Percentiles rank a stretch among this genome's conserved stretches.
Conservation (phyloP, 1,140 invertebrate genomes). For the Chlorops oryzae region DNA sequence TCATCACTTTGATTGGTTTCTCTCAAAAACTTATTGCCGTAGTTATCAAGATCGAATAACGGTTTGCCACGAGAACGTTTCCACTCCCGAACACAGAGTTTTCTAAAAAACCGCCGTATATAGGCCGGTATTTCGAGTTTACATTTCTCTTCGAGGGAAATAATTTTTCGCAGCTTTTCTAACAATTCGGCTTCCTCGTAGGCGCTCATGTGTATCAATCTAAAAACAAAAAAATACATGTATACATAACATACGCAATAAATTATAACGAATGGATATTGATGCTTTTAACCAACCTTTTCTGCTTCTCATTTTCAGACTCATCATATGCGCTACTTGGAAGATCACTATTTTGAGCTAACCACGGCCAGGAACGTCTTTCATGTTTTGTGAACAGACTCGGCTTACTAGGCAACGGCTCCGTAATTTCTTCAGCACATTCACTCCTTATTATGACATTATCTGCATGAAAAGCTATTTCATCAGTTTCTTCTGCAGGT, state of each 20-base stretch:
- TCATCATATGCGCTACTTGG: constrained; percentile 14
- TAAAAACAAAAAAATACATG: constrained; percentile 20
- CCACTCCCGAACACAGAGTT: constrained; percentile 57
- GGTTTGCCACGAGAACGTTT: constrained; percentile 55
- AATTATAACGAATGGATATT: background rate
- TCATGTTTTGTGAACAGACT: constrained; percentile 34
- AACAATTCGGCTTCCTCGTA: constrained; percentile 56
- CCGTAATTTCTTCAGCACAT: background rate
- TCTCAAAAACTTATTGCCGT: too few relatives aligned
- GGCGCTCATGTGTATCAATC: constrained; percentile 50
- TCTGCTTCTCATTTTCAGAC: background rate
- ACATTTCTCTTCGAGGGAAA: constrained; percentile 18
- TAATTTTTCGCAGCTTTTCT: constrained; percentile 44
- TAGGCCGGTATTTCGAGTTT: constrained; percentile 37
- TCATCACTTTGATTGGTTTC: too few relatives aligned
- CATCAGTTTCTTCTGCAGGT: background rate
- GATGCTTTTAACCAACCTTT: background rate
- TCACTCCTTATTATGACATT: too few relatives aligned
- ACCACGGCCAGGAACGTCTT: constrained; percentile 39
- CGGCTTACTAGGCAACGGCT: constrained; percentile 24
- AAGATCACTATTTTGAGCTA: constrained; percentile 9
- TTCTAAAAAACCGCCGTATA: constrained; percentile 53
- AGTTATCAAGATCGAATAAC: constrained; percentile 55
- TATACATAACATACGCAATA: background rate
- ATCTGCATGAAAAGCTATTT: too few relatives aligned